Percentiles rank a stretch among this genome's conserved stretches.
phyloP scores from a whole-genome alignment of 2,797 vertebrate genomes.

The Xyrichtys novacula region DNA sequence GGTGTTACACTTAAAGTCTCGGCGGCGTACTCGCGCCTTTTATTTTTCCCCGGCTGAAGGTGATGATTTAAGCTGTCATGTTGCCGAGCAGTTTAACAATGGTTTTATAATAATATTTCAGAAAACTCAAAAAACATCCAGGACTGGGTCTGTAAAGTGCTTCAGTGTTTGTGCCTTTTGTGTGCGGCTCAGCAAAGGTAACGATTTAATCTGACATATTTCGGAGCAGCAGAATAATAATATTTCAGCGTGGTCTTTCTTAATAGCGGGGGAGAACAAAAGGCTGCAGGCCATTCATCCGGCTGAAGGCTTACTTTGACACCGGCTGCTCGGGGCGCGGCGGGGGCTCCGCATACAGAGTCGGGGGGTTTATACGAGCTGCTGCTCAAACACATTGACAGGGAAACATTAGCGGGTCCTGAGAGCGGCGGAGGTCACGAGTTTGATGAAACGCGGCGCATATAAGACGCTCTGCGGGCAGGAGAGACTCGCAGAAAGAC shows the following conservation, averaged over 20 bases:
- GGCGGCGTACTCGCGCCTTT: slow-evolving; percentile 42
- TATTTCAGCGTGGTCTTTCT: slow-evolving; percentile 71
- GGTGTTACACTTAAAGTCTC: slow-evolving; percentile 41
- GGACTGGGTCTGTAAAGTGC: slow-evolving; percentile 60
- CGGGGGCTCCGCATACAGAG: slow-evolving; percentile 41
- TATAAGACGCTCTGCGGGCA: neutral
- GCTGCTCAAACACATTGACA: slow-evolving; percentile 60
- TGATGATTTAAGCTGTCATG: slow-evolving; percentile 76
- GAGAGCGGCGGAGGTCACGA: slow-evolving; percentile 24
- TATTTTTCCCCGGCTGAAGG: slow-evolving; percentile 58
- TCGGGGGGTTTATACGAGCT: slow-evolving; percentile 38
- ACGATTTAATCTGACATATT: slow-evolving; percentile 79
- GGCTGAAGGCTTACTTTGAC: slow-evolving; percentile 76
- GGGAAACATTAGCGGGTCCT: slow-evolving; percentile 35
- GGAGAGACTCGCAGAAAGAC: too few relatives aligned
- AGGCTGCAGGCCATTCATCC: slow-evolving; percentile 64
- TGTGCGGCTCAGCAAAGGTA: slow-evolving; percentile 69
- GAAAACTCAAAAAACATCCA: slow-evolving; percentile 50
- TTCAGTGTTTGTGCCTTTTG: slow-evolving; percentile 70
- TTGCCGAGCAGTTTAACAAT: slow-evolving; percentile 70
- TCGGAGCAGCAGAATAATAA: slow-evolving; percentile 76
- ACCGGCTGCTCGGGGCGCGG: slow-evolving; percentile 66
- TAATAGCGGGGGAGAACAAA: slow-evolving; percentile 71
- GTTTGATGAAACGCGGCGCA: slow-evolving; percentile 12
- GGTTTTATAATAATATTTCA: slow-evolving; percentile 75